phyloP scores from a whole-genome alignment of 2,797 vertebrate genomes.

The Phataginus tricuspis region DNA sequence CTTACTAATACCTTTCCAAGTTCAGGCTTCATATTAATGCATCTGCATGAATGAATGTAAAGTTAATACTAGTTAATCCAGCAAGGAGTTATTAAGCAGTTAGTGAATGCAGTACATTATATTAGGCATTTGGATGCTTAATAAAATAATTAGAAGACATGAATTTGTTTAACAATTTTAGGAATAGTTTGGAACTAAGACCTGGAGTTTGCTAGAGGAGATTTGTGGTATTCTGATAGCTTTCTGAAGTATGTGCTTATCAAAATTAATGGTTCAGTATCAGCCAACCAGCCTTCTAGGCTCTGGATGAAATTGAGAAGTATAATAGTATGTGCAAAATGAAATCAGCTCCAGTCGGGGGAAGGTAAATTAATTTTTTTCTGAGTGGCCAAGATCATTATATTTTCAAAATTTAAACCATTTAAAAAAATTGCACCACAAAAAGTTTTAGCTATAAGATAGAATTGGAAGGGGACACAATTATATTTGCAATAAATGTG shows the following conservation, averaged over 20 bases:
- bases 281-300: not conserved
- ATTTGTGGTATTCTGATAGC: not conserved
- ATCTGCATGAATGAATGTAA: not conserved
- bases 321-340: not conserved
- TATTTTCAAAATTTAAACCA: conserved; percentile 18
- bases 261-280: not conserved
- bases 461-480: conserved; percentile 9
- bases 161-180: not conserved
- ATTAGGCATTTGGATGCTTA: not conserved
- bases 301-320: not conserved
- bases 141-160: not conserved
- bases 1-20: conserved; percentile 37
- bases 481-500: not conserved
- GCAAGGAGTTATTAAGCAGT: conserved; percentile 9
- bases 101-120: not conserved
- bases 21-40: conserved; percentile 5
- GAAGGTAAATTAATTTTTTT: conserved; percentile 22
- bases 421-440: not conserved
- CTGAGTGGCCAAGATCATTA: not conserved
- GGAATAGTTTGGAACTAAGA: not conserved
- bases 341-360: not conserved
- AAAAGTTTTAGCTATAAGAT: not conserved
- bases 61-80: conserved; percentile 24
- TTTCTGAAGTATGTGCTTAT: conserved; percentile 27
- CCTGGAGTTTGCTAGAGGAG: not conserved